phyloP scores from a whole-genome alignment of 2,797 vertebrate genomes.

The Lutjanus campechanus region DNA sequence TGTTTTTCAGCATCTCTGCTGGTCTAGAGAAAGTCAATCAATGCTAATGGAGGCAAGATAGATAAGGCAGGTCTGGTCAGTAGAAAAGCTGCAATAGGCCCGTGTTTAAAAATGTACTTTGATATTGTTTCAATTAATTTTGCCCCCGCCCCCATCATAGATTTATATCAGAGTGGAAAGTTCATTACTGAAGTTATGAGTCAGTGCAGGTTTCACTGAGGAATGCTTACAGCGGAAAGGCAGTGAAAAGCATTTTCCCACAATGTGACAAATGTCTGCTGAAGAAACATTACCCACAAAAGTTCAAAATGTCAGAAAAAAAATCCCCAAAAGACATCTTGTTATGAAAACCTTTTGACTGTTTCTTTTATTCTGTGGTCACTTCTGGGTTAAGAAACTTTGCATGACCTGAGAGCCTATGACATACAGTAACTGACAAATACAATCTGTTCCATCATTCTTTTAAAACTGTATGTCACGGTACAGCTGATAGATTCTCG shows the following conservation, averaged over 20 bases:
- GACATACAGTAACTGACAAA: constrained; percentile 38
- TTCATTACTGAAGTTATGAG: neutral
- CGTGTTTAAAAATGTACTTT: neutral
- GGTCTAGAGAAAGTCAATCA: neutral
- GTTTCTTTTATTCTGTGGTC: constrained; percentile 5
- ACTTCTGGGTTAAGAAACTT: neutral
- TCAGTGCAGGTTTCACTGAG: constrained; percentile 8
- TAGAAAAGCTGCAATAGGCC: neutral
- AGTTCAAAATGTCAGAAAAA: constrained; percentile 25
- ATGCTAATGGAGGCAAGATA: neutral
- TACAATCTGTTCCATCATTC: constrained; percentile 38
- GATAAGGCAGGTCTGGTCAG: neutral
- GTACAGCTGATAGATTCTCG: constrained; percentile 26
- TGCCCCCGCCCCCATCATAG: neutral
- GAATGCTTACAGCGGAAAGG: constrained; percentile 1
- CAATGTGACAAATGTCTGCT: constrained; percentile 25
- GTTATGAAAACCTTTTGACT: constrained; percentile 11
- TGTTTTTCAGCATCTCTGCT: neutral
- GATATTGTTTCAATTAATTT: neutral
- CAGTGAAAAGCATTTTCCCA: constrained; percentile 33
- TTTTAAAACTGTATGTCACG: constrained; percentile 13
- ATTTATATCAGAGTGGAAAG: neutral
- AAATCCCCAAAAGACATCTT: neutral
- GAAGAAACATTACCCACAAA: constrained; percentile 1
- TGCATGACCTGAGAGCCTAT: neutral